These are phyloP conservation scores for Tipula helvola DNA, from an alignment of 2,888 invertebrate species.

Conservation along the genomic window DNA sequence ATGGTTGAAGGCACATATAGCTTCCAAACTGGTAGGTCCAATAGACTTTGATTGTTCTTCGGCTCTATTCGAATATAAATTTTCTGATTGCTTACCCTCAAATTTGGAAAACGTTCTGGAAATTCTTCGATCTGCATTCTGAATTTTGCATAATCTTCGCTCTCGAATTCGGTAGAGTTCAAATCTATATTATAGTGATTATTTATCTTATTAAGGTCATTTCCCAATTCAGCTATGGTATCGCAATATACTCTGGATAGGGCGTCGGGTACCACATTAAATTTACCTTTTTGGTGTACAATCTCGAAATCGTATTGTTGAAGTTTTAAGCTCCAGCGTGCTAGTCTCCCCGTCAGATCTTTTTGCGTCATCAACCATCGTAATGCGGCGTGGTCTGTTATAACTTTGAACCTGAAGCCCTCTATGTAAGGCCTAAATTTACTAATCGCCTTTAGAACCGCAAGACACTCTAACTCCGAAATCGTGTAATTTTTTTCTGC, in stretches of 20 bases:
- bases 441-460: background rate
- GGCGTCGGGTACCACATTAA: too few species aligned
- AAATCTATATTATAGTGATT: background rate
- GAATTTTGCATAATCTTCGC: background rate
- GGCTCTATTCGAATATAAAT: background rate
- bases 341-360: too few species aligned
- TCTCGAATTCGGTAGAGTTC: background rate
- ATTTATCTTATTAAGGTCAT: background rate
- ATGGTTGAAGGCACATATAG: background rate
- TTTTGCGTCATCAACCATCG: too few species aligned
- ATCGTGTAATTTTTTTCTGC: background rate
- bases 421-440: background rate
- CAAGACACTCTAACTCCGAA: background rate
- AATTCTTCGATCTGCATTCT: background rate
- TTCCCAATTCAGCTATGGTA: background rate
- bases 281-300: too few species aligned
- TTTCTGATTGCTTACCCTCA: background rate
- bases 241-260: background rate
- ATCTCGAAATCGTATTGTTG: too few species aligned
- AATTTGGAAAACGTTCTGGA: background rate
- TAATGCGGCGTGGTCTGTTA: background rate
- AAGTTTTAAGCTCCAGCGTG: too few species aligned
- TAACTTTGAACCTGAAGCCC: background rate
- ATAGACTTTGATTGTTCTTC: background rate
- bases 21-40: background rate